Conservation (phyloP, 2,888 invertebrate species). For the Emmelina monodactyla region DNA sequence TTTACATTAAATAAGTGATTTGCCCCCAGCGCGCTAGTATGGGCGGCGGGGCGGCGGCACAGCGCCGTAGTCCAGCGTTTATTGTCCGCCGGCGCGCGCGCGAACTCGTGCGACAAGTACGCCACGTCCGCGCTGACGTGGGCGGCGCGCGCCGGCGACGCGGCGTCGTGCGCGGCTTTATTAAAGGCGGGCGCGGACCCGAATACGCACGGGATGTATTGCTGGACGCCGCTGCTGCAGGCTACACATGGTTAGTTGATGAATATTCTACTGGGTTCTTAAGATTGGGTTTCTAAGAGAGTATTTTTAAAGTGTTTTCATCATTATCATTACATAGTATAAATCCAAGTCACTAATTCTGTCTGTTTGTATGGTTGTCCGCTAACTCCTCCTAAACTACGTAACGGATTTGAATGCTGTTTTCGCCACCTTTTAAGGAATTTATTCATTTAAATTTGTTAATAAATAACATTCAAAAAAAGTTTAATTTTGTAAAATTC, state of each 20-base stretch:
- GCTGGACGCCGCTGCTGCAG: constrained; percentile 92
- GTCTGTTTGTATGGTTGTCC: too few species aligned
- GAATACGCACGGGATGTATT: constrained; percentile 96
- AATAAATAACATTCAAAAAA: too few species aligned
- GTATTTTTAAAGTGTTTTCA: too few species aligned
- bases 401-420: too few species aligned
- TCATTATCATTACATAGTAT: too few species aligned
- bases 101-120: constrained; percentile 96
- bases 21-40: constrained; percentile 79
- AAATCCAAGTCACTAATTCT: too few species aligned
- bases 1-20: constrained; percentile 72
- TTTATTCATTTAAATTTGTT: too few species aligned
- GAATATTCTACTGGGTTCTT: too few species aligned
- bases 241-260: constrained; percentile 76
- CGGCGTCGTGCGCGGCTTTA: constrained; percentile 81
- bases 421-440: too few species aligned
- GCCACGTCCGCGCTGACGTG: constrained; percentile 96
- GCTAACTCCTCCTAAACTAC: too few species aligned
- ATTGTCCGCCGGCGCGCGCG: constrained; percentile 87
- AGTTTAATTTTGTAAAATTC: too few species aligned
- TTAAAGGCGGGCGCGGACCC: constrained; percentile 87
- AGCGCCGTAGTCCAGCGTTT: constrained; percentile 84
- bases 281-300: too few species aligned
- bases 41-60: constrained; percentile 95
- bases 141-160: constrained; percentile 92